These are phyloP conservation scores for Capricornis sumatraensis DNA, from an alignment of 2,113 vertebrate species.

Conservation along the genomic window DNA sequence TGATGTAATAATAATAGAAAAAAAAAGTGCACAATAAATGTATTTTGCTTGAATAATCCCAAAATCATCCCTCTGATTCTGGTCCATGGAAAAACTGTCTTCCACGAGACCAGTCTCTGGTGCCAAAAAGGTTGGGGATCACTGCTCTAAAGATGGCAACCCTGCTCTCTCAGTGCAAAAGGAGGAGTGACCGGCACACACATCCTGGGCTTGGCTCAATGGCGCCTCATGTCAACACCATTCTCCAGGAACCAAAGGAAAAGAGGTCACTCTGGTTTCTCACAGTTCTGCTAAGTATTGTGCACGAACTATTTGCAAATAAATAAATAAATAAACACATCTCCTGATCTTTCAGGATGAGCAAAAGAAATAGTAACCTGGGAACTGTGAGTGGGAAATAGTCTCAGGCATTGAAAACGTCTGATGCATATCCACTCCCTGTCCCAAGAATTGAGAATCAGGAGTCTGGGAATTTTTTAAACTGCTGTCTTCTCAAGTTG, in stretches of 20 bases:
- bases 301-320: not conserved
- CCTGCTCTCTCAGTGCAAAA: not conserved
- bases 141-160: not conserved
- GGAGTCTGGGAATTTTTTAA: not conserved
- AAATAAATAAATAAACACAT: not conserved
- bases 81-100: not conserved
- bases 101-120: not conserved
- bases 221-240: not conserved
- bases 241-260: not conserved
- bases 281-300: not conserved
- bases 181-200: not conserved
- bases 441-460: not conserved
- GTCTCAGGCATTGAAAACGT: not conserved
- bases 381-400: not conserved
- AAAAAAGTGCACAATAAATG: not conserved
- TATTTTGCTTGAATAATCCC: not conserved
- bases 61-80: not conserved
- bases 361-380: slow-evolving; percentile 15
- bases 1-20: not conserved
- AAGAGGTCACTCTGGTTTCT: slow-evolving; percentile 12
- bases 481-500: not conserved
- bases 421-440: not conserved
- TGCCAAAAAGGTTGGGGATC: not conserved
- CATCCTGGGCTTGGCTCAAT: not conserved
- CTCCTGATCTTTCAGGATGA: not conserved